Evolutionary conservation across 2,888 invertebrate species (phyloP).

Genomic region (Leptarthrus brevirostris): DNA sequence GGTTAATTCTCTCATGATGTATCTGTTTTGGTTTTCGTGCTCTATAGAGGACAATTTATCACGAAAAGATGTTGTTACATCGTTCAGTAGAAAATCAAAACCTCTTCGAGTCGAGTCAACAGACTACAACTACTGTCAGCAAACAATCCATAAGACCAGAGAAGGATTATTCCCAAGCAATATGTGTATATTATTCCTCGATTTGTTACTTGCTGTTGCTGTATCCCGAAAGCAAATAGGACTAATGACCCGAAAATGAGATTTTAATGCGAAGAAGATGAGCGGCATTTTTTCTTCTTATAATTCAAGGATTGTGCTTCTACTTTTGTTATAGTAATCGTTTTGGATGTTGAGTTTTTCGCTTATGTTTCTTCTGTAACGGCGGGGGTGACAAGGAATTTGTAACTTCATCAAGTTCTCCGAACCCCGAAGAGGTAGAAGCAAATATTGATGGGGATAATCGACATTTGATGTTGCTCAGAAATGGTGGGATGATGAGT

Average conservation of each 20-base stretch:
- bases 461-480: constrained; percentile 52
- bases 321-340: constrained; percentile 27
- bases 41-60: no score
- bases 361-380: constrained; percentile 11
- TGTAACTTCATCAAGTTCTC: constrained; percentile 31
- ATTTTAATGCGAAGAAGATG: constrained; percentile 53
- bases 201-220: constrained; percentile 8
- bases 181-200: constrained; percentile 39
- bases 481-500: constrained; percentile 34
- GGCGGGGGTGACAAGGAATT: background rate
- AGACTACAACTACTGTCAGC: background rate
- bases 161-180: constrained; percentile 17
- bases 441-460: constrained; percentile 52
- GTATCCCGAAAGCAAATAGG: constrained; percentile 36
- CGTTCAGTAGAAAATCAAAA: constrained; percentile 18
- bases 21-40: no score
- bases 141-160: background rate
- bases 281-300: constrained; percentile 45
- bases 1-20: no score
- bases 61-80: no score
- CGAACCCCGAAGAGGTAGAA: constrained; percentile 1
- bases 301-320: constrained; percentile 6
- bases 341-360: constrained; percentile 14
- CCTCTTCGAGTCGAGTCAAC: background rate
- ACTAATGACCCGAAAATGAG: constrained; percentile 53